Evolutionary conservation across 1,140 invertebrate species (phyloP), one percentile per base, ranked within the genome.

Genomic region (Nylanderia fulva): DNA sequence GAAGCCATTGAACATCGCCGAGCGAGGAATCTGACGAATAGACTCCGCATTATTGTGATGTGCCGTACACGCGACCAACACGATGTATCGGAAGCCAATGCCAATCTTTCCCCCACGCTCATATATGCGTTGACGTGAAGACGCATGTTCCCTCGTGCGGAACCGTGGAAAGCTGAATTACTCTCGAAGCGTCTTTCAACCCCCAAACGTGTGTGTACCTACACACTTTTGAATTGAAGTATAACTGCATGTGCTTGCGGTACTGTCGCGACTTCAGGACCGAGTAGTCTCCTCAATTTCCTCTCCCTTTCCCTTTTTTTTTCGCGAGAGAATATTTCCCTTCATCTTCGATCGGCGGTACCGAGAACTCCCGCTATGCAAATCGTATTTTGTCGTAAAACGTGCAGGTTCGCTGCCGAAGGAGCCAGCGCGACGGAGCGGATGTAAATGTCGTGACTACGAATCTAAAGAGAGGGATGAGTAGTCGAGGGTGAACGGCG

Each of bases 301-400:
- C 63, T 21, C n/a, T 33, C 29, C 21, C 56, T 56, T 45, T 33
- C 39, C 15, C 61, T 15, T 39, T 36, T 45, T 48, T 54, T 79
- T 33, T 9, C 75, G 36, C 68, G 39, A n/a, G 45, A 79, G 60
- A 79, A 75, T 74, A 64, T 88, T 89, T 87, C 82, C 84, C 88
- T 90, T 87, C 88, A 89, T 90, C 88, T 90, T 68, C 66, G 71
- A 64, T 58, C 82, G 75, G 54, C 85, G 39, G 24, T 60, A 66
- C 79, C 64, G 33, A 63, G n/a, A 61, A 76, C 61, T 52, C 39
- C 64, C 39, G 85, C 56, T 72, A 89, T 61, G 85, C 88, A 90
- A 90, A 90, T 90, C 80, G 80, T 85, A 90, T 90, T 89, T 90
- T 80, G 69, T 64, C 85, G 87, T 86, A 80, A 89, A 89, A 84